Evolutionary conservation across 1,140 invertebrate species (phyloP), one percentile per base, ranked within the genome.

Genomic region (Campoletis sonorensis): DNA sequence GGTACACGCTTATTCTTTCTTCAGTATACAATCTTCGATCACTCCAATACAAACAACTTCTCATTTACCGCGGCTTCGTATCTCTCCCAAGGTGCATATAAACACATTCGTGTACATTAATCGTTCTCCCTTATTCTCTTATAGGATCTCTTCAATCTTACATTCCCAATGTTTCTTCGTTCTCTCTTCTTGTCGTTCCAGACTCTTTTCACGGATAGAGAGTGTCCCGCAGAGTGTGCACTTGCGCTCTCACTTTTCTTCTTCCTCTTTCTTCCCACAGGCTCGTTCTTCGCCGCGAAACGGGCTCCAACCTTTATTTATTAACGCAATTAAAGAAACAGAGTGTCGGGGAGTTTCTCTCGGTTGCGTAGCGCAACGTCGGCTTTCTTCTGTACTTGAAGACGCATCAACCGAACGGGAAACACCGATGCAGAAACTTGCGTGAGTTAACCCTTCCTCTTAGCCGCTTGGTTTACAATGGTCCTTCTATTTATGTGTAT

Each of bases 261-360:
- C 40, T 30, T 26, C 68, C 70, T 64, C 61, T 64, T 64, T 64
- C 68, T 72, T 51, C 37, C 45, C 27, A 33, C 75, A 2, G 11
- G 58, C 18, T 68, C 68, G 61, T 30, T 80, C 73, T 45, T 68
- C 64, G 78, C 72, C 58, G 49, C n/a, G 68, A 45, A 33, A 26
- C 51, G 77, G 80, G 83, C 84, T 85, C 87, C 86, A 87, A 88
- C 86, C 88, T 91, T 91, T 90, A 91, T 92, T 92, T 92, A 92
- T 91, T 92, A 91, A 91, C 89, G 91, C 90, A 91, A 92, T 91
- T 92, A 91, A 90, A 91, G 90, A 91, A 90, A 91, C 88, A 88
- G 88, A 88, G 88, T 89, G 88, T 89, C 84, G 88, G 88, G 85
- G 54, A 84, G 30, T 67, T 64, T 78, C 75, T 72, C 16, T 40